phyloP scores from a whole-genome alignment of 2,797 vertebrate genomes.

The Knipowitschia caucasica region DNA sequence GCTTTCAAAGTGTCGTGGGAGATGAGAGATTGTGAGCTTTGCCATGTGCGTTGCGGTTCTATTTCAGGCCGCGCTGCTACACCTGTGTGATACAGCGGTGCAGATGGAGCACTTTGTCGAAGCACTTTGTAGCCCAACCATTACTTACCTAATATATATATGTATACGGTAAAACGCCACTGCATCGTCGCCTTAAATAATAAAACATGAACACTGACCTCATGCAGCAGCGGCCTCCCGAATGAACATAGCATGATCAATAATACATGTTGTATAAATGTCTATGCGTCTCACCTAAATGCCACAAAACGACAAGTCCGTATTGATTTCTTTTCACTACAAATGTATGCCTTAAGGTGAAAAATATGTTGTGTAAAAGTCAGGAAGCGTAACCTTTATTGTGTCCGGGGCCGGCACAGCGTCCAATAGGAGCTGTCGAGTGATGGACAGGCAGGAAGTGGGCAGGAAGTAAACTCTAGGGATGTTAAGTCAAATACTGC shows the following conservation, averaged over 20 bases:
- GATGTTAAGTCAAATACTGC: conserved; percentile 35
- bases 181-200: conserved; percentile 39
- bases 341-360: conserved; percentile 13
- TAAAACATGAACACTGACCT: conserved; percentile 18
- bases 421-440: conserved; percentile 16
- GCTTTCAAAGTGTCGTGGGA: conserved; percentile 4
- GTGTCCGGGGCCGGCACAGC: conserved; percentile 11
- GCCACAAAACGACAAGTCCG: conserved; percentile 3
- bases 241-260: neutral
- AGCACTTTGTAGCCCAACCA: conserved; percentile 48
- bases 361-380: conserved; percentile 17
- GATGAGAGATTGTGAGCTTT: conserved; percentile 15
- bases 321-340: conserved; percentile 17
- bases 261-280: no score
- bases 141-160: conserved; percentile 14
- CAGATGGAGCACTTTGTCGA: conserved; percentile 56
- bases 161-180: neutral
- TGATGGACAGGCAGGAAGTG: conserved; percentile 47
- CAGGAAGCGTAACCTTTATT: conserved; percentile 16
- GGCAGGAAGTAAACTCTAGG: conserved; percentile 37
- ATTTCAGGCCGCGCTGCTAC: conserved; percentile 39
- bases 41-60: conserved; percentile 27
- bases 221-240: no score
- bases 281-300: no score
- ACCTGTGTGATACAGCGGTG: conserved; percentile 46